A percentile compares a stretch with the other conserved stretches of the same genome.
These are phyloP conservation scores for Donacobius atricapilla DNA, from an alignment of 2,113 vertebrate genomes.

Conservation along the genomic window DNA sequence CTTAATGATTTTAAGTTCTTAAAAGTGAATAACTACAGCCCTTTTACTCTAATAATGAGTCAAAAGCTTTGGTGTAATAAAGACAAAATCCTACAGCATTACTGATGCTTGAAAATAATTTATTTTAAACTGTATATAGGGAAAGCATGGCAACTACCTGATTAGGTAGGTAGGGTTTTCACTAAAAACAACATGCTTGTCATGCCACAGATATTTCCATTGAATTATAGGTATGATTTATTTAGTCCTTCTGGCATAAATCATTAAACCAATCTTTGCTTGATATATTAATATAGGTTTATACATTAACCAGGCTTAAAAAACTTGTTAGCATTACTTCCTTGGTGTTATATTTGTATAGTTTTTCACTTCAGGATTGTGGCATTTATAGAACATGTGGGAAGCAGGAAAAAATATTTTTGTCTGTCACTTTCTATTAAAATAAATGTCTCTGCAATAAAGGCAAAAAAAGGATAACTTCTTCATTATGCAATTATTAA, in stretches of 20 bases:
- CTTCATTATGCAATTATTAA: neutral
- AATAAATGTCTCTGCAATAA: neutral
- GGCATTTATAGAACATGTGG: neutral
- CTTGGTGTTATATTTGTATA: neutral
- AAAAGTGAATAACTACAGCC: neutral
- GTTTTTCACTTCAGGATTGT: neutral
- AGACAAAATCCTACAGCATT: neutral
- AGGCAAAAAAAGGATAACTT: neutral
- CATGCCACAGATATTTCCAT: neutral
- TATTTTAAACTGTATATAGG: neutral
- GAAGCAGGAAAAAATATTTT: neutral
- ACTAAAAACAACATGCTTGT: fast-evolving
- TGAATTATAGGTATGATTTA: neutral
- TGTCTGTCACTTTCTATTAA: neutral
- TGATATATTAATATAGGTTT: neutral
- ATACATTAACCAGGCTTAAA: neutral
- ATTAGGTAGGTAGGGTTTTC: neutral
- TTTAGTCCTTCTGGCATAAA: neutral
- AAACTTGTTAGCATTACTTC: neutral
- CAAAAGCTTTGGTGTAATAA: neutral
- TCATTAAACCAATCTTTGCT: neutral
- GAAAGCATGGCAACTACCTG: neutral
- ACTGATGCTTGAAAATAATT: neutral
- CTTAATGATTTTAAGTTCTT: neutral
- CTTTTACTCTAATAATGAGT: neutral